A percentile compares a stretch with the other conserved stretches of the same genome.
Evolutionary conservation across 2,888 invertebrate genomes (phyloP).

Genomic region (Caenorhabditis doughertyi): DNA sequence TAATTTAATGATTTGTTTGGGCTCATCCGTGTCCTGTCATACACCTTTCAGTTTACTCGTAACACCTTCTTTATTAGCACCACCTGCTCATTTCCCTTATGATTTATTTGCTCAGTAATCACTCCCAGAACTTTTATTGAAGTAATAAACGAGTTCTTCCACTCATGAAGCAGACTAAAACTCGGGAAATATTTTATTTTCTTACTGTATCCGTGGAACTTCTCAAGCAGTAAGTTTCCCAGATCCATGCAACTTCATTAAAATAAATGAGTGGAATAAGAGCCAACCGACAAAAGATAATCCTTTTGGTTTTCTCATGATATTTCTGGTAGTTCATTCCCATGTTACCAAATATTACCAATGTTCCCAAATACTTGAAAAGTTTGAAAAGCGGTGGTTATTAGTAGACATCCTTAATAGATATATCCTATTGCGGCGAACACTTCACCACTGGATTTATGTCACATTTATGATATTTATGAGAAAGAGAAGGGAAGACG

Average conservation of each 20-base stretch:
- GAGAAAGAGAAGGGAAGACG: too few species aligned
- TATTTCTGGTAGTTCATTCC: not conserved
- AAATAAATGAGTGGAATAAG: constrained; percentile 15
- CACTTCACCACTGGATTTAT: constrained; percentile 5
- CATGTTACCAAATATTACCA: not conserved
- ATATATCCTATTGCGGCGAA: not conserved
- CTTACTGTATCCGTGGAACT: too few species aligned
- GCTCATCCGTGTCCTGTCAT: constrained; percentile 14
- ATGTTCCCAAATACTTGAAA: constrained; percentile 16
- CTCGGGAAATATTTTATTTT: too few species aligned
- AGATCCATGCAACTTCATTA: constrained; percentile 3
- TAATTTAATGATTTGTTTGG: constrained; percentile 35
- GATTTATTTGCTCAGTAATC: constrained; percentile 3
- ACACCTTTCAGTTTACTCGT: constrained; percentile 1
- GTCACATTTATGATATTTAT: not conserved
- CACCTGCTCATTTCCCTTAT: constrained; percentile 11
- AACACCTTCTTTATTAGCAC: constrained; percentile 33
- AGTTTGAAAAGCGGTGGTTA: constrained; percentile 27
- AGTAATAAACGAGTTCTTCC: not conserved
- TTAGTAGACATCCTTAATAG: constrained; percentile 7
- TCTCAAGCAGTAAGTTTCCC: not conserved
- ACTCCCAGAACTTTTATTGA: constrained; percentile 1
- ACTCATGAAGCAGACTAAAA: too few species aligned
- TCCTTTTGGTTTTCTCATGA: not conserved
- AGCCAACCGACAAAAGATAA: constrained; percentile 20